Conservation (phyloP, 1,140 invertebrate genomes). For the Drosophila sturtevanti region DNA sequence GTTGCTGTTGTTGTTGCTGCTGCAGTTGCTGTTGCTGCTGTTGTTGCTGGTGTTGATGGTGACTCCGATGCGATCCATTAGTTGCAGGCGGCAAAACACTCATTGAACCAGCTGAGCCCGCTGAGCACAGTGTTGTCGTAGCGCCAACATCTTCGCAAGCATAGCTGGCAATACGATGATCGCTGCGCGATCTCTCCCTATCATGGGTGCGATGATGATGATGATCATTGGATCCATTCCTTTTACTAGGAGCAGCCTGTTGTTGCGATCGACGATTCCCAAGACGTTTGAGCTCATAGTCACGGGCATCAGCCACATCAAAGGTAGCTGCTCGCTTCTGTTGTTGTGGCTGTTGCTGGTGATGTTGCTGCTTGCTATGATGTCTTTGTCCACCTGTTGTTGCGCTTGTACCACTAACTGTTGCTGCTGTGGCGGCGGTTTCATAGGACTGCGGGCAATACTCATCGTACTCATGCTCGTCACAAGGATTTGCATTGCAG, state of each 20-base stretch:
- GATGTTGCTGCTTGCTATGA: constrained; percentile 33
- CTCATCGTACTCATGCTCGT: constrained; percentile 79
- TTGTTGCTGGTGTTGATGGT: constrained; percentile 41
- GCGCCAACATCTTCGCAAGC: constrained; percentile 61
- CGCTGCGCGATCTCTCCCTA: constrained; percentile 72
- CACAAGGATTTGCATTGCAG: constrained; percentile 73
- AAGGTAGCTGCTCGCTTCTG: constrained; percentile 76
- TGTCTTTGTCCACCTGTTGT: background rate
- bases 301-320: constrained; percentile 73
- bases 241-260: constrained; percentile 64
- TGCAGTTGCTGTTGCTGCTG: constrained; percentile 50
- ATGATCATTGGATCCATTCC: constrained; percentile 47
- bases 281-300: constrained; percentile 75
- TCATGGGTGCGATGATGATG: constrained; percentile 72
- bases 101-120: constrained; percentile 68
- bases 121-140: constrained; percentile 41
- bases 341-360: constrained; percentile 39
- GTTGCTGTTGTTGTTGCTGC: constrained; percentile 67
- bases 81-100: constrained; percentile 50
- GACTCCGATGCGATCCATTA: constrained; percentile 31
- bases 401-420: background rate
- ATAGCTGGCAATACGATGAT: constrained; percentile 77
- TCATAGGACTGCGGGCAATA: constrained; percentile 74
- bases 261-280: constrained; percentile 76
- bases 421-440: constrained; percentile 25